A percentile compares a stretch with the other conserved stretches of the same genome.
These are phyloP conservation scores for Edolisoma coerulescens DNA, from an alignment of 2,113 vertebrate genomes.

Conservation along the genomic window DNA sequence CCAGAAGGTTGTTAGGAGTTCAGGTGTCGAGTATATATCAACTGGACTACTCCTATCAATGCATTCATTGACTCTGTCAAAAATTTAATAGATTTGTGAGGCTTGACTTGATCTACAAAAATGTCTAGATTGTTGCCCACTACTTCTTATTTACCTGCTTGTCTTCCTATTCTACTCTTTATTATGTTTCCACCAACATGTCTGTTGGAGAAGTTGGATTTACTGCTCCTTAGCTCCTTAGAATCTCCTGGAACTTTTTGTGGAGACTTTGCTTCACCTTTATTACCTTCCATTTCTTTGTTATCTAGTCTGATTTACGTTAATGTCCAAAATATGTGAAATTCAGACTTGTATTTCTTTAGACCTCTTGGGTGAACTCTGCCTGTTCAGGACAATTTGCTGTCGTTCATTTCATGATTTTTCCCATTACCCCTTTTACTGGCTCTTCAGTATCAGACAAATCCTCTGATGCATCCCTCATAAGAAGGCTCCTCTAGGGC, in stretches of 20 bases:
- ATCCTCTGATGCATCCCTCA: neutral
- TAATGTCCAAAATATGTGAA: neutral
- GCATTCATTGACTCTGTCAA: neutral
- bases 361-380: neutral
- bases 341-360: neutral
- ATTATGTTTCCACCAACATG: neutral
- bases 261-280: neutral
- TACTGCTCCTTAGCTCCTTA: neutral
- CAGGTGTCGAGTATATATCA: neutral
- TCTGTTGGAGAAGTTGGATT: neutral
- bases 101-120: neutral
- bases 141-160: neutral
- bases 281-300: neutral
- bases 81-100: neutral
- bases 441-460: neutral
- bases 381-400: neutral
- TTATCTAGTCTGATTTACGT: neutral
- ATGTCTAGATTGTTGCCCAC: neutral
- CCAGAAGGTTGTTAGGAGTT: neutral
- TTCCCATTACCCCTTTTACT: neutral
- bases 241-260: neutral
- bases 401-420: neutral
- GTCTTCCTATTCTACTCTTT: neutral
- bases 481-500: neutral
- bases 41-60: neutral